These are phyloP conservation scores for Sympetrum striolatum DNA, from an alignment of 2,888 invertebrate species.

Conservation along the genomic window DNA sequence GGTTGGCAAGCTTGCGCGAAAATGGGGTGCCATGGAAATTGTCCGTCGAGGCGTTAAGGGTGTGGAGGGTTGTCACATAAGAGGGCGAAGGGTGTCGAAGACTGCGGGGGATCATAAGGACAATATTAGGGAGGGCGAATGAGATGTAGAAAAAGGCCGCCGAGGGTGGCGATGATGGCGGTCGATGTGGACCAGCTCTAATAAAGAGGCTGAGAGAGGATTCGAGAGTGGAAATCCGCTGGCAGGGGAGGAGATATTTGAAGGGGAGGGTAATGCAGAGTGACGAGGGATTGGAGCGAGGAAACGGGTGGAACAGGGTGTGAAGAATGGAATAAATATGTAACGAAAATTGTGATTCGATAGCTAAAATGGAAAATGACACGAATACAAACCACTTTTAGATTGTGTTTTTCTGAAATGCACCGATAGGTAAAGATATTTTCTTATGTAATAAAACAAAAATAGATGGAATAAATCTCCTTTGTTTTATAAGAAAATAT, in stretches of 20 bases:
- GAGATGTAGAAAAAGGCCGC: neutral
- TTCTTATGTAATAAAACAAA: too few species aligned
- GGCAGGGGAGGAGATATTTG: neutral
- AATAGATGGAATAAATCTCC: too few species aligned
- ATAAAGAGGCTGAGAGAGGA: neutral
- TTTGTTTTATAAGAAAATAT: too few species aligned
- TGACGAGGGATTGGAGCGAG: neutral
- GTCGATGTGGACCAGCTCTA: neutral
- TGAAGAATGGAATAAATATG: too few species aligned
- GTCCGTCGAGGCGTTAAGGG: conserved; percentile 1
- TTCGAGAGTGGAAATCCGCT: neutral
- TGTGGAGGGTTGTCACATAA: neutral
- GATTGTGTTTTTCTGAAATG: too few species aligned
- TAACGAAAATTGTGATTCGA: too few species aligned
- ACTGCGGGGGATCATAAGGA: neutral
- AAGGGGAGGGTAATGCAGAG: neutral
- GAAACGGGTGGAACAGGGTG: neutral
- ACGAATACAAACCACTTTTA: too few species aligned
- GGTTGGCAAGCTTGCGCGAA: neutral
- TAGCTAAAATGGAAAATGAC: too few species aligned
- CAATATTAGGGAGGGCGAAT: neutral
- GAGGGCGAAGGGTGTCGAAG: neutral
- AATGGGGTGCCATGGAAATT: conserved; percentile 36
- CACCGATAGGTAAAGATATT: too few species aligned
- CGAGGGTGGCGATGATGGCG: neutral